Base-by-base conservation (phyloP, 2,113 vertebrate species). In the Irena cyanogastra region DNA sequence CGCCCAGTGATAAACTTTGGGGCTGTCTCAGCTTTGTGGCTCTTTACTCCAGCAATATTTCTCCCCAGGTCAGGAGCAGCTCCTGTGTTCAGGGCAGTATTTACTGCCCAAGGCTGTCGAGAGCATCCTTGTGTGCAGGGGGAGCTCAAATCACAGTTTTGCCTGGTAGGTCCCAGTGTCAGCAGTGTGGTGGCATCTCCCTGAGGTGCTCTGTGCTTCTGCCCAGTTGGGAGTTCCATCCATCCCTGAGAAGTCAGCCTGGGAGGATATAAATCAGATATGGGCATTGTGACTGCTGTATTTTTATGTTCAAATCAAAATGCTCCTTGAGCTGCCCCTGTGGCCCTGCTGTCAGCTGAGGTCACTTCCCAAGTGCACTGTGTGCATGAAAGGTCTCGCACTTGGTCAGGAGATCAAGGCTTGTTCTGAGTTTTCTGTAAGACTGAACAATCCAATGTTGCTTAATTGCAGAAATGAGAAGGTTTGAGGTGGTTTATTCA, bases 201-300 rank as follows among this genome's bases (percentile, higher is more conserved):
- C 22, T 2, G 2, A 15, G 41, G 22, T 18, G 41, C 57, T 24
- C 63, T 3, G 0, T 0, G 0, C 56, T 87, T 47, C 71, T 66
- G 71, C 69, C 42, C 18, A 0, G 4, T 56, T 5, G 7, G 10
- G 30, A 41, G 13, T 69, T 39, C 20, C 33, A 60, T 80, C 68
- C 54, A 10, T 39, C 42, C 39, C 76, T 15, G 14, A 63, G 27
- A 7, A 33, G 23, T 42, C 39, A 31, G 27, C 71, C 10, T 50
- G 35, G 42, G 78, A 47, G 23, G 12, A 18, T 49, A 5, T 10
- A 47, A 80, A 60, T 65, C 71, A 83, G 44, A 44, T 27, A 20
- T 2, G 10, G 42, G 60, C 77, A 39, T 13, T 21, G 44, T 63
- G 24, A 33, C 52, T 57, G 54, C 71, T 75, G 47, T n/a, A 5